These are phyloP conservation scores for Ptychochromis oligacanthus DNA, from an alignment of 2,113 vertebrate genomes.

Conservation along the genomic window DNA sequence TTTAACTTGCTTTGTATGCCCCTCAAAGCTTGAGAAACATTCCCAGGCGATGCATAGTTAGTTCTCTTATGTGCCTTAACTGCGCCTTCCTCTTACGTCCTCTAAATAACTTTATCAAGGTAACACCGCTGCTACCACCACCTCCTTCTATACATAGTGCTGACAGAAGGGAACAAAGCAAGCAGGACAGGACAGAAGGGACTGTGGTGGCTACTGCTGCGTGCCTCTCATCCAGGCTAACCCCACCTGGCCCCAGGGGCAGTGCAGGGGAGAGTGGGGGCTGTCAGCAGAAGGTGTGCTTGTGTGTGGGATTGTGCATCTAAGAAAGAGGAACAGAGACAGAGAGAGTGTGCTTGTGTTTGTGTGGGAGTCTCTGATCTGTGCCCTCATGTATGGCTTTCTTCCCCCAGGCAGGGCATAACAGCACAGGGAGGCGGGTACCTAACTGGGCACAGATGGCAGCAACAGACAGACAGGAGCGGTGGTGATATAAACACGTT, in stretches of 20 bases:
- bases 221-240: slow-evolving; percentile 66
- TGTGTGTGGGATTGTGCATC: slow-evolving; percentile 43
- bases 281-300: slow-evolving; percentile 69
- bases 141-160: slow-evolving; percentile 40
- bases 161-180: slow-evolving; percentile 65
- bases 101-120: slow-evolving; percentile 79
- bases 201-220: slow-evolving; percentile 69
- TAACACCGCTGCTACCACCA: slow-evolving; percentile 39
- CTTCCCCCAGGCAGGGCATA: slow-evolving; percentile 68
- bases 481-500: slow-evolving; percentile 72
- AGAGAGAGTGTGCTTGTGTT: slow-evolving; percentile 1
- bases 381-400: slow-evolving; percentile 53
- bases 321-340: slow-evolving; percentile 32
- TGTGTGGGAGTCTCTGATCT: slow-evolving; percentile 64
- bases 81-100: slow-evolving; percentile 34
- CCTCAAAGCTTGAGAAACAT: slow-evolving; percentile 4
- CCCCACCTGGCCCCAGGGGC: slow-evolving; percentile 72
- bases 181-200: slow-evolving; percentile 72
- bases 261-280: slow-evolving; percentile 31
- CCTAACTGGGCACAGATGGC: slow-evolving; percentile 84
- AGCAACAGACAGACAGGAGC: slow-evolving; percentile 68
- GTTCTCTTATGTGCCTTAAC: slow-evolving; percentile 21
- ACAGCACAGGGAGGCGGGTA: slow-evolving; percentile 68
- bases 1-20: slow-evolving; percentile 7
- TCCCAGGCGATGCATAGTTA: slow-evolving; percentile 24